Percentiles rank a stretch among this genome's conserved stretches.
Evolutionary conservation across 2,797 vertebrate species (phyloP).

Genomic region (Gouania willdenowi): DNA sequence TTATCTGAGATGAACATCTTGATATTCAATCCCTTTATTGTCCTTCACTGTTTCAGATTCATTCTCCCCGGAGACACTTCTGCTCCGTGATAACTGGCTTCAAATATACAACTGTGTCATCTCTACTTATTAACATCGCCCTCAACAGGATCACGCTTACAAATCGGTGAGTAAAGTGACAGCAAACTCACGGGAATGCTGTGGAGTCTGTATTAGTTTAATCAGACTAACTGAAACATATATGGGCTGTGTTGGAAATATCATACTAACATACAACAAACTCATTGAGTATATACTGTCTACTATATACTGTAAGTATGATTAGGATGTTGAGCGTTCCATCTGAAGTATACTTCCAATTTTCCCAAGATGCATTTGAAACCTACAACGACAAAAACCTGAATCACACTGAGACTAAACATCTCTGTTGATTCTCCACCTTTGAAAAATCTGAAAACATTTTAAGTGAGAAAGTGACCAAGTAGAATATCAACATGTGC

Average conservation of each 20-base stretch:
- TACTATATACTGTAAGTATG: no score
- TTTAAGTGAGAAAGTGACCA: no score
- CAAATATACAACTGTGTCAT: slow-evolving; percentile 38
- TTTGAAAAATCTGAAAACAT: no score
- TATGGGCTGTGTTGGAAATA: slow-evolving; percentile 52
- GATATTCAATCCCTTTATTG: slow-evolving; percentile 21
- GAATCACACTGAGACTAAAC: no score
- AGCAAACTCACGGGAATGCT: slow-evolving; percentile 40
- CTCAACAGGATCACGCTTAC: slow-evolving; percentile 37
- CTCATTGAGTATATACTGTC: no score
- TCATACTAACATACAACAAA: no score
- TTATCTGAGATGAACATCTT: slow-evolving; percentile 56
- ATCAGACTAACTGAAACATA: slow-evolving; percentile 64
- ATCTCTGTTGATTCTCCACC: no score
- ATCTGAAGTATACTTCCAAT: no score
- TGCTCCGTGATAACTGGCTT: slow-evolving; percentile 35
- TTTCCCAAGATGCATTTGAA: no score
- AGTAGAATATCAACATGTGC: no score
- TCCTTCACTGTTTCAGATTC: slow-evolving; percentile 15
- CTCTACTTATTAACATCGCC: slow-evolving; percentile 8
- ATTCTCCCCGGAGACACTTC: slow-evolving; percentile 11
- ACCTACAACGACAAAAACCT: no score
- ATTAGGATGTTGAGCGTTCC: no score
- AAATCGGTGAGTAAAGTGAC: slow-evolving; percentile 62
- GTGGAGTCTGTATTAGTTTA: slow-evolving; percentile 53